Evolutionary conservation across 2,797 vertebrate genomes (phyloP).

Genomic region (Dermochelys coriacea): DNA sequence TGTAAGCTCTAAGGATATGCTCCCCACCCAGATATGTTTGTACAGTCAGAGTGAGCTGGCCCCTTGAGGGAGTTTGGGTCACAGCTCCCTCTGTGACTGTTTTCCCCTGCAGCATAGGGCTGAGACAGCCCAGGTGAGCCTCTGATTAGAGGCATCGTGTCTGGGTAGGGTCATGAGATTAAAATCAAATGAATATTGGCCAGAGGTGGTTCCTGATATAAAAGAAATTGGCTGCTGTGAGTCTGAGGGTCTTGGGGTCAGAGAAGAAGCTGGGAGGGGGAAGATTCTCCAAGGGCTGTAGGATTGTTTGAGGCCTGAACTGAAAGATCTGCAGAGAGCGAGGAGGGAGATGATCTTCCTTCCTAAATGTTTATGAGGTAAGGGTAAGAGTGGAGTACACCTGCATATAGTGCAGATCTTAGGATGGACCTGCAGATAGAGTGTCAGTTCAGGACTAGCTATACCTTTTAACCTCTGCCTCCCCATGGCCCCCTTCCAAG

Average conservation of each 20-base stretch:
- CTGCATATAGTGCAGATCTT: not conserved
- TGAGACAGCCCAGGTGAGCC: not conserved
- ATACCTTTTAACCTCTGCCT: not conserved
- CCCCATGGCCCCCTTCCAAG: not conserved
- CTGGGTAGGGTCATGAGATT: not conserved
- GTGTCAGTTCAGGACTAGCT: fast-evolving
- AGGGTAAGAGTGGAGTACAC: not conserved
- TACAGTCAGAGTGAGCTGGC: not conserved
- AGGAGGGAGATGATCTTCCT: not conserved
- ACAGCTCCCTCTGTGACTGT: constrained; percentile 7
- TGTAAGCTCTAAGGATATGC: constrained; percentile 30
- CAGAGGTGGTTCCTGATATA: fast-evolving
- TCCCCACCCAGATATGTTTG: constrained; percentile 37
- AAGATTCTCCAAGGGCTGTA: not conserved
- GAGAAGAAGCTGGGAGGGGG: not conserved
- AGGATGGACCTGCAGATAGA: not conserved
- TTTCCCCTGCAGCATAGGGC: constrained; percentile 15
- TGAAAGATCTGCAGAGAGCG: not conserved
- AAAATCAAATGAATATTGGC: not conserved
- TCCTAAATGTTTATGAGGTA: not conserved
- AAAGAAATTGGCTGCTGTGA: not conserved
- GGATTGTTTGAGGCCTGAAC: not conserved
- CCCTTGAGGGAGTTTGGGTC: not conserved
- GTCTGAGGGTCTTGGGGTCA: fast-evolving
- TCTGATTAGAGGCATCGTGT: not conserved